Base-by-base conservation (phyloP, 2,888 invertebrate species). In the Dicyrtomina minuta region DNA sequence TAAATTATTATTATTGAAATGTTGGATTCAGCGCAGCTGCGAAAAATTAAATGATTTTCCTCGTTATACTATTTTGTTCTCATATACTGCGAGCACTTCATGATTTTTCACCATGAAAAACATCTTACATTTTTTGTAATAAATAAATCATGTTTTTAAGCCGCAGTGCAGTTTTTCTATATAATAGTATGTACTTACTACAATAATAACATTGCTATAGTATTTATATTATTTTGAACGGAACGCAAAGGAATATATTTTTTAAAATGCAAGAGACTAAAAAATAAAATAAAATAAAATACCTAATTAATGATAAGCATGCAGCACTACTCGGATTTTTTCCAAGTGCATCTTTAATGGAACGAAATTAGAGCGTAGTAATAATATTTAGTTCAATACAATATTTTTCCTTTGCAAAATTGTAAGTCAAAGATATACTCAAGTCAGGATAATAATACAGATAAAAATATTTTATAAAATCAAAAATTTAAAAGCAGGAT, bases 11-110 rank as follows among this genome's bases (percentile, higher is more conserved):
- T 41, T 58, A 39, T 20, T 58, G 39, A 33, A 58, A 58, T 33
- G 33, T 33, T 33, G 33, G 8, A 33, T 33, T 58, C 58, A 58
- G 58, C 58, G 58, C 58, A 58, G 58, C 58, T 58, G 58, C 39
- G 41, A 58, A 58, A 58, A 27, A 58, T n/a, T 39, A 15, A 33
- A 33, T 33, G 3, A 33, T 33, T 39, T 58, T n/a, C 33, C 41
- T 17, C 39, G 13, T 56, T 24, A 20, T 58, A 26, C 27, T 58
- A 39, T n/a, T 17, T n/a, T 33, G 27, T 39, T 58, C n/a, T 27
- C 39, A 33, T 12, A 58, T 17, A 24, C n/a, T 53, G 53, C 22
- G 33, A 33, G 8, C 3, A 33, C 33, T 33, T 3, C 33, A 8
- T 53, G 13, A 17, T 53, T 20, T 55, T 55, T 15, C 13, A 22